Base-by-base conservation (phyloP, 2,113 vertebrate species). In the Martes martes region DNA sequence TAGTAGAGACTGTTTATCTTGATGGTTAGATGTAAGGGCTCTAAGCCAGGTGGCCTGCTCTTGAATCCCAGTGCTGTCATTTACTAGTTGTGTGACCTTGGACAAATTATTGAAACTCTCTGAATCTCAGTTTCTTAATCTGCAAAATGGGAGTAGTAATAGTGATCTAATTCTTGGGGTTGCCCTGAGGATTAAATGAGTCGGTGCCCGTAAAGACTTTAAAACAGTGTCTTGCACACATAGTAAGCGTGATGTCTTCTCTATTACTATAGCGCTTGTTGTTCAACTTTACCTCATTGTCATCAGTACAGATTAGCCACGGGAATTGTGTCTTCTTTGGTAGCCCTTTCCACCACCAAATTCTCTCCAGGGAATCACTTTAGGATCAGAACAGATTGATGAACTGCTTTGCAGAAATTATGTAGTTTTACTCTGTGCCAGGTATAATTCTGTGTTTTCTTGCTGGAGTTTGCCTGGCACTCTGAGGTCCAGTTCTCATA, bases 361-460 rank as follows among this genome's bases (percentile, higher is more conserved):
- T 80, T 96, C 50, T 89, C 78, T 74, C 74, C 63, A 28, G 45
- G 36, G 39, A 52, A 95, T 80, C 21, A 47, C n/a, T 2, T 47
- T 93, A 55, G 14, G n/a, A 39, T 89, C 65, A 67, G 21, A 59
- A 81, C 21, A 50, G 78, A 67, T 9, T 67, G 28, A 65, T 91
- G 31, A 91, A 67, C 63, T 91, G 52, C 73, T 97, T 81, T 92
- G 45, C 50, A 76, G 91, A 78, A 92, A 94, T 94, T 71, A 67
- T 36, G 21, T 83, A 63, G 28, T 86, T 95, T 82, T 55, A 18
- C 13, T 79, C 28, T 93, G 47, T 82, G 15, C 31, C 36, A 39
- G n/a, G 8, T 91, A 33, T 63, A 84, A 88, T 81, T 95, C 15
- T 65, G 0, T 81, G 33, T 81, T 79, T 94, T 90, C 45, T 93